Percentiles rank a stretch among this genome's conserved stretches.
Evolutionary conservation across 2,888 invertebrate genomes (phyloP).

Genomic region (Tipula vernalis): DNA sequence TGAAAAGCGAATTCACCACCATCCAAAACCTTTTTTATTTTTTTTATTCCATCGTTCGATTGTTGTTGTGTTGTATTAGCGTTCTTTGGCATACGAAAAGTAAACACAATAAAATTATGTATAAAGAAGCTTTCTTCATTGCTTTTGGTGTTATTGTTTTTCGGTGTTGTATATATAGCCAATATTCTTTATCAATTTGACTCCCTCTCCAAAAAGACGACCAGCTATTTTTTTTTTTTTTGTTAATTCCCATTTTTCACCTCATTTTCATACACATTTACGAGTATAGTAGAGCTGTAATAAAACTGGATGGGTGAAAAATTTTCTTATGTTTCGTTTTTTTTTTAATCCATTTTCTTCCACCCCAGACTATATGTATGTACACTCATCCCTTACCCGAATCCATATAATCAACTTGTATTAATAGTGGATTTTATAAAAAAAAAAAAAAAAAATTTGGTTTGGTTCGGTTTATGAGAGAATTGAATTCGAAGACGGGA

Average conservation of each 20-base stretch:
- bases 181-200: background rate
- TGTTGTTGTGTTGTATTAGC: background rate
- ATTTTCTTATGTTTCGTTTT: background rate
- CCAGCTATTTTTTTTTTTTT: background rate
- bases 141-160: background rate
- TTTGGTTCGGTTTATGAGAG: background rate
- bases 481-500: constrained; percentile 4
- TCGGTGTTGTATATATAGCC: background rate
- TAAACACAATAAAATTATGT: background rate
- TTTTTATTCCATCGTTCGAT: background rate
- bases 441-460: background rate
- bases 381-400: background rate
- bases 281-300: background rate
- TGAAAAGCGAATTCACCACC: background rate
- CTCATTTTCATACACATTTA: background rate
- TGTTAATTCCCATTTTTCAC: background rate
- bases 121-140: background rate
- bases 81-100: background rate
- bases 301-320: background rate
- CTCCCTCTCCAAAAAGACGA: background rate
- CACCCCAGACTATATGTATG: background rate
- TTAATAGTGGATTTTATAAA: background rate
- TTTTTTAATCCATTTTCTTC: background rate
- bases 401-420: background rate
- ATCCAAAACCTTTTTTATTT: background rate